Conservation (phyloP, 30 jellyfish, hydroid and myxozoan genomes). For the Sanderia malayensis region DNA sequence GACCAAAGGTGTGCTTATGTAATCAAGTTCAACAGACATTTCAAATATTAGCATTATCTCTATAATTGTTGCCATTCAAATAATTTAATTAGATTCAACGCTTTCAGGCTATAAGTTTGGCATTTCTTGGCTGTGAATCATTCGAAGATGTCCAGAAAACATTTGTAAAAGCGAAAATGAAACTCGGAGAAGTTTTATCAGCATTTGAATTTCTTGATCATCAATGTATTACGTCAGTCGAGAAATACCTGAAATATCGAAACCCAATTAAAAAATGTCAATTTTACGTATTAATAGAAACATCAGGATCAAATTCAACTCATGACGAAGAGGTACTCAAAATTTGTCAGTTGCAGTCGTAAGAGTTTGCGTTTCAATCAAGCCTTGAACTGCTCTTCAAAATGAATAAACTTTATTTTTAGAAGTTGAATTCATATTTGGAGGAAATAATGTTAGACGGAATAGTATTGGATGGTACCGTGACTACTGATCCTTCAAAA, state of each 20-base stretch:
- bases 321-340: slow-evolving; percentile 97
- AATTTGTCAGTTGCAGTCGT: too few species aligned
- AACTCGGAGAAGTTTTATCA: slow-evolving; percentile 95
- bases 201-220: slow-evolving; percentile 91
- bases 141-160: slow-evolving; percentile 77
- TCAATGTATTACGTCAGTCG: slow-evolving; percentile 51
- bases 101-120: slow-evolving; percentile 72
- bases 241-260: slow-evolving; percentile 44
- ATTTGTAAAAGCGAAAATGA: slow-evolving; percentile 69
- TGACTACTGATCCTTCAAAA: slow-evolving; percentile 81
- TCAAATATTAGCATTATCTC: neutral
- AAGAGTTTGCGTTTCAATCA: too few species aligned
- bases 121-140: slow-evolving; percentile 83
- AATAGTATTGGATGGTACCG: slow-evolving; percentile 82
- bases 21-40: neutral
- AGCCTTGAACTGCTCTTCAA: too few species aligned
- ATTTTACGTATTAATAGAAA: slow-evolving; percentile 88
- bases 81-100: too few species aligned
- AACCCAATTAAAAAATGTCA: slow-evolving; percentile 82
- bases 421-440: slow-evolving; percentile 75
- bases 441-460: slow-evolving; percentile 74
- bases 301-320: slow-evolving; percentile 88
- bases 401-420: too few species aligned
- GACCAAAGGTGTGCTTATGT: slow-evolving; percentile 69
- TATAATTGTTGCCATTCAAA: too few species aligned